Evolutionary conservation across 1,140 invertebrate genomes (phyloP).

Genomic region (Vollenhovia emeryi): DNA sequence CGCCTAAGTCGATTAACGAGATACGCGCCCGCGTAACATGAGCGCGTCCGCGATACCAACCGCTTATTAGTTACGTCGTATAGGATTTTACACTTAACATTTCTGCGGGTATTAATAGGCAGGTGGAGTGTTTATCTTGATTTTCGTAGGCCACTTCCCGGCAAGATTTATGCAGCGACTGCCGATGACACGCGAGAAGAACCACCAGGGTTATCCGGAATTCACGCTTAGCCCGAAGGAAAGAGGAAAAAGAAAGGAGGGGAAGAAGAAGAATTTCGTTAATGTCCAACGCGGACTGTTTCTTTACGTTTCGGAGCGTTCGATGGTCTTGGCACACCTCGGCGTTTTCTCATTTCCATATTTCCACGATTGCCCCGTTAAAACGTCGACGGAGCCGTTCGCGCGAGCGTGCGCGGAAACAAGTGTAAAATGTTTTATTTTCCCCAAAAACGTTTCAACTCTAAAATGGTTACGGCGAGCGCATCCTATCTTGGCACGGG

Average conservation of each 20-base stretch:
- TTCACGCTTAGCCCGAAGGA: background rate
- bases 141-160: background rate
- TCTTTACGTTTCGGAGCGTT: constrained; percentile 27
- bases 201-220: background rate
- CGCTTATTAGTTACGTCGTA: background rate
- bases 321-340: constrained; percentile 45
- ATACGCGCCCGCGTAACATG: background rate
- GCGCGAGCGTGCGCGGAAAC: constrained; percentile 34
- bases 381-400: constrained; percentile 39
- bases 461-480: constrained; percentile 54
- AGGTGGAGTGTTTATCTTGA: background rate
- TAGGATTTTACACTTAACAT: background rate
- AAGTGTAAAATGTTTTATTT: constrained; percentile 61
- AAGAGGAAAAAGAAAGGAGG: no score
- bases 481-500: constrained; percentile 50
- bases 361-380: constrained; percentile 20
- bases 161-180: background rate
- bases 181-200: background rate
- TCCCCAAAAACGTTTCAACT: constrained; percentile 57
- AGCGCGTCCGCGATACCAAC: background rate
- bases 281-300: constrained; percentile 15
- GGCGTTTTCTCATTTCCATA: constrained; percentile 30
- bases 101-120: background rate
- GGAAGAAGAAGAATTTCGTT: background rate
- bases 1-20: background rate